Base-by-base conservation (phyloP, 2,888 invertebrate genomes). In the Cacoxenus indagator region DNA sequence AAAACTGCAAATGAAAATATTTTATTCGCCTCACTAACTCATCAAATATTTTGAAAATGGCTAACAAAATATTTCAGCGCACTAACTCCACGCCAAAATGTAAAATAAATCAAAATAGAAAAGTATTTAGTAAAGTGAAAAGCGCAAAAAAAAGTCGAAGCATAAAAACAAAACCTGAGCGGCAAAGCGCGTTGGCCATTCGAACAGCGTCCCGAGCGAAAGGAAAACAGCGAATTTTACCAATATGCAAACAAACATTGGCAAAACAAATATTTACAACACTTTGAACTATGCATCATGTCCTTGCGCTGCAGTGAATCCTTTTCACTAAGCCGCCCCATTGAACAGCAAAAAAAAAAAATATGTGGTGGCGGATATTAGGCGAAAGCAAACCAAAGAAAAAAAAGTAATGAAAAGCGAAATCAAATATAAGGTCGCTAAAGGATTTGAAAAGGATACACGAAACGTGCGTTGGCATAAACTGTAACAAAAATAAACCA, bases 251-350 rank as follows among this genome's bases (percentile, higher is more conserved):
- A 82, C 83, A 80, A 61, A 70, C 76, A 76, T 73, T 73, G n/a
- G 76, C 74, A 73, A 72, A 75, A 73, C 81, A 82, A 80, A 80
- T 82, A 80, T 80, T 82, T 82, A 73, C 79, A 82, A 71, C 76
- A 76, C 75, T 78, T 82, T 82, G 76, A 82, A 75, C 79, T 75
- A 64, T 69, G 54, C 59, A 26, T 59, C 48, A 29, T 61, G n/a
- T 51, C 17, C 59, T 24, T 64, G 27, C 31, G 14, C 29, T 27
- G 66, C 17, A 46, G 24, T 55, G 14, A n/a, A n/a, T 19, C 64
- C 69, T 61, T 61, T 61, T 70, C 69, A 62, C 69, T 76, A 70
- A 67, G 55, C 70, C 74, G 68, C 69, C 14, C 72, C 73, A 70
- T 70, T 72, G 66, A 73, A 70, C 9, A 14, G 8, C 1, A 11